Base-by-base conservation (phyloP, 2,113 vertebrate genomes). In the Zosterops borbonicus region DNA sequence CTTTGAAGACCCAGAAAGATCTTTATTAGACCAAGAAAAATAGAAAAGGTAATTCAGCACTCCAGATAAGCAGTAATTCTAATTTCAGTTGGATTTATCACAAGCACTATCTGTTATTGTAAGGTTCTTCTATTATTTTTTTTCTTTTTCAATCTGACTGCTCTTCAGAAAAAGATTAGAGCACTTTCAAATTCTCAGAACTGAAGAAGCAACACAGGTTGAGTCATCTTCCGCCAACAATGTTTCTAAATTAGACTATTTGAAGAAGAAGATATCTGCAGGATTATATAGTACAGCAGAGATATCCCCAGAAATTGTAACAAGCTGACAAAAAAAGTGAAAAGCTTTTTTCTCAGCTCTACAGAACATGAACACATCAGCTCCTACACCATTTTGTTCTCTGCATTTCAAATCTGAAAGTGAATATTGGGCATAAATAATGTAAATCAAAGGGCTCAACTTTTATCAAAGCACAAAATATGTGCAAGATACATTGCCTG, bases 161-260 rank as follows among this genome's bases (percentile, higher is more conserved):
- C 64, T 94, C 89, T 83, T 95, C 93, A 84, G 77, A 83, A 90
- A 84, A 94, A 89, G 69, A 93, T 86, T 89, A 81, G 84, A 92
- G 80, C 56, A 86, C 64, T 96, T 93, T 92, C 60, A 95, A 10
- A 81, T 93, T 76, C 81, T 94, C 79, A 89, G 92, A 93, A 84
- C 88, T 75, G 76, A 93, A 97, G 90, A 73, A 94, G 92, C 69
- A 92, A 94, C 76, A 90, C 27, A 78, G 88, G 88, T 90, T 97
- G 96, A 97, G 86, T 97, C 96, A 96, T 97, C 93, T 92, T 93
- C 94, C 35, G 0, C 95, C 96, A 96, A 95, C 93, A 94, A 47
- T 83, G 83, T 96, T 97, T 93, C 96, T 97, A 97, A 96, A 95
- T 97, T 95, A 89, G 86, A 82, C 94, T 89, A 83, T 71, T 83